Evolutionary conservation across 2,113 vertebrate genomes (phyloP), one percentile per base, ranked within the genome.

Genomic region (Cyanoramphus novaezelandiae): DNA sequence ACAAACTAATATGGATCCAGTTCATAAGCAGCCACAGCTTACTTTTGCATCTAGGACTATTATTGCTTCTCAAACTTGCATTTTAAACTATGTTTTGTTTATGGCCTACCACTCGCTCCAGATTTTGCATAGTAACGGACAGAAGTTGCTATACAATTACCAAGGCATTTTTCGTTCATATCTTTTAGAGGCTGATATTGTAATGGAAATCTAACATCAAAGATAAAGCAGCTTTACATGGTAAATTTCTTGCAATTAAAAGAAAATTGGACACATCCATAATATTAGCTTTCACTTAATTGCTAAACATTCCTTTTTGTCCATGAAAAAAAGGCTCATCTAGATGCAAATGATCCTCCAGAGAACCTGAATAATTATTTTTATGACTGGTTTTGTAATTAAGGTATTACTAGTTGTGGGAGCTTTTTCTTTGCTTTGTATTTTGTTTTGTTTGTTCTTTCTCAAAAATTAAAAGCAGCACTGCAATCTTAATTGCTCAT

Each of bases 331-430:
- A 86, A 82, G 60, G 43, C 53, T 89, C 53, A 90, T 97, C 82
- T 77, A 82, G 52, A 95, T 93, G 87, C 46, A 96, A 93, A 50
- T 74, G 13, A 80, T 80, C 82, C 95, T 88, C 71, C 46, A 80
- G 59, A 88, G 90, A 77, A 77, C 46, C 16, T 55, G 44, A 85
- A 65, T 69, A 2, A 82, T 95, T 93, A 88, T 83, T 89, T 95
- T 95, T 91, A 94, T 91, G 27, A 69, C 31, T 69, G 14, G 15
- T 80, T 96, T 86, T 92, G n/a, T 82, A 90, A 86, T 83, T 90
- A 91, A 86, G 88, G 49, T 82, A 74, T 72, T 82, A 69, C 28
- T 63, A 5, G 25, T 59, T 65, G 9, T 12, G 11, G 16, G 11
- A 4, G 0, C 5, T 43, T 55, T 70, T 70, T 9, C 9, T n/a